Evolutionary conservation across 2,113 vertebrate genomes (phyloP).

Genomic region (Odontesthes bonariensis): DNA sequence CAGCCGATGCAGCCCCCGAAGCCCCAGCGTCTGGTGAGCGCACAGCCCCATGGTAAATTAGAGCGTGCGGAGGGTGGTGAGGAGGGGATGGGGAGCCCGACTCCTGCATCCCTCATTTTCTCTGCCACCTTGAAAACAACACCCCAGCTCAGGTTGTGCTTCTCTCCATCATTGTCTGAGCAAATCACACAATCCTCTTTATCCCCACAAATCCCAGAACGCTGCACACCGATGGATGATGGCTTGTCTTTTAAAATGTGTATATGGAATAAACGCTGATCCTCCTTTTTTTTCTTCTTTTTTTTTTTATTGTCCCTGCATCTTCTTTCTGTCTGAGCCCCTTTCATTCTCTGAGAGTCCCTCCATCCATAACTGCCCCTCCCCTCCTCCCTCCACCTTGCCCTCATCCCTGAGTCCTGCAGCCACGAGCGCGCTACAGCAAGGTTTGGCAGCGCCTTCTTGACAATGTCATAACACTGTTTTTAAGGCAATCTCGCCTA

Average conservation of each 20-base stretch:
- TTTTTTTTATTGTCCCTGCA: slow-evolving; percentile 54
- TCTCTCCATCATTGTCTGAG: slow-evolving; percentile 72
- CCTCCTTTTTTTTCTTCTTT: slow-evolving; percentile 48
- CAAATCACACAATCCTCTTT: slow-evolving; percentile 55
- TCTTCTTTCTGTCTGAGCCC: slow-evolving; percentile 34
- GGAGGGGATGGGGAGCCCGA: slow-evolving; percentile 20
- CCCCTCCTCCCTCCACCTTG: slow-evolving; percentile 59
- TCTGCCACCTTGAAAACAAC: slow-evolving; percentile 80
- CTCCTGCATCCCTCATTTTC: slow-evolving; percentile 71
- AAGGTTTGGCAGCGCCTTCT: slow-evolving; percentile 66
- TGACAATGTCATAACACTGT: slow-evolving; percentile 71
- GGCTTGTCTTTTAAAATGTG: slow-evolving; percentile 27
- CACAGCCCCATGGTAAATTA: slow-evolving; percentile 54
- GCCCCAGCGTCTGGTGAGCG: slow-evolving; percentile 46
- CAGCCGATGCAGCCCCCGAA: slow-evolving; percentile 59
- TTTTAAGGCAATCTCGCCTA: slow-evolving; percentile 44
- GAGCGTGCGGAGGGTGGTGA: slow-evolving; percentile 35
- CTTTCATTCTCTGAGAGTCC: slow-evolving; percentile 58
- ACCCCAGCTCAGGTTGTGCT: slow-evolving; percentile 60
- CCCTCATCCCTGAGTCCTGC: slow-evolving; percentile 67
- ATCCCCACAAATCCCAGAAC: slow-evolving; percentile 45
- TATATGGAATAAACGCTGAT: slow-evolving; percentile 26
- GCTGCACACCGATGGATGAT: slow-evolving; percentile 23
- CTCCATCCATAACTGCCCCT: slow-evolving; percentile 31
- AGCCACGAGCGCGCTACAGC: slow-evolving; percentile 50